A percentile compares a stretch with the other conserved stretches of the same genome.
These are phyloP conservation scores for Solenodon paradoxus DNA, from an alignment of 2,113 vertebrate species.

Conservation along the genomic window DNA sequence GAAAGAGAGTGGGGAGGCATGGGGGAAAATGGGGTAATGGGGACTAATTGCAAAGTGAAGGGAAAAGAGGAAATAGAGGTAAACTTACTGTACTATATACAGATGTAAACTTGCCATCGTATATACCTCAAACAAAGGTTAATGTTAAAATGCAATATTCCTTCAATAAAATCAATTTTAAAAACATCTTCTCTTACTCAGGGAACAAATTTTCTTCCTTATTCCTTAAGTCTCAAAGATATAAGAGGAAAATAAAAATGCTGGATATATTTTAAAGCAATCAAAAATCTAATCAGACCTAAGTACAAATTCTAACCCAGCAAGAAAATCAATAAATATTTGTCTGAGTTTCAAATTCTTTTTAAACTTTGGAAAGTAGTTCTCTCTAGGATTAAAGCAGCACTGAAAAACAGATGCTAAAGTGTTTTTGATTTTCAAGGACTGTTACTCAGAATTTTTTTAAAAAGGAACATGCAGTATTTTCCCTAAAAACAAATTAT, in stretches of 20 bases:
- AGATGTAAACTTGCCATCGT: too few species aligned
- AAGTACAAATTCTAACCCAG: not conserved
- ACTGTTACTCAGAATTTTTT: not conserved
- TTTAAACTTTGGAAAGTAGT: slow-evolving; percentile 5
- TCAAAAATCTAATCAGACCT: not conserved
- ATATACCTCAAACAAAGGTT: too few species aligned
- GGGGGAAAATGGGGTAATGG: too few species aligned
- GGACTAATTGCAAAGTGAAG: too few species aligned
- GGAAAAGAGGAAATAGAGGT: too few species aligned
- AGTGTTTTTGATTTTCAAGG: not conserved
- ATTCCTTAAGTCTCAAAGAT: slow-evolving; percentile 25
- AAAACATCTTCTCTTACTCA: slow-evolving; percentile 44
- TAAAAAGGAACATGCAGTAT: not conserved
- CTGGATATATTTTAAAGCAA: not conserved
- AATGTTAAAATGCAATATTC: too few species aligned
- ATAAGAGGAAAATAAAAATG: not conserved
- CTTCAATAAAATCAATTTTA: too few species aligned
- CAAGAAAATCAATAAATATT: not conserved
- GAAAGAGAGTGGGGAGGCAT: too few species aligned
- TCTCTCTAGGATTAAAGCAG: not conserved
- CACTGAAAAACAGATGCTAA: not conserved
- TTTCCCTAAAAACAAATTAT: slow-evolving; percentile 6
- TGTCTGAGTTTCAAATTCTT: slow-evolving; percentile 12
- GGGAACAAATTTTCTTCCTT: slow-evolving; percentile 30
- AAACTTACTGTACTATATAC: too few species aligned